A percentile compares a stretch with the other conserved stretches of the same genome.
phyloP scores from a whole-genome alignment of 2,888 invertebrate genomes.

The Xiphydria camelus region DNA sequence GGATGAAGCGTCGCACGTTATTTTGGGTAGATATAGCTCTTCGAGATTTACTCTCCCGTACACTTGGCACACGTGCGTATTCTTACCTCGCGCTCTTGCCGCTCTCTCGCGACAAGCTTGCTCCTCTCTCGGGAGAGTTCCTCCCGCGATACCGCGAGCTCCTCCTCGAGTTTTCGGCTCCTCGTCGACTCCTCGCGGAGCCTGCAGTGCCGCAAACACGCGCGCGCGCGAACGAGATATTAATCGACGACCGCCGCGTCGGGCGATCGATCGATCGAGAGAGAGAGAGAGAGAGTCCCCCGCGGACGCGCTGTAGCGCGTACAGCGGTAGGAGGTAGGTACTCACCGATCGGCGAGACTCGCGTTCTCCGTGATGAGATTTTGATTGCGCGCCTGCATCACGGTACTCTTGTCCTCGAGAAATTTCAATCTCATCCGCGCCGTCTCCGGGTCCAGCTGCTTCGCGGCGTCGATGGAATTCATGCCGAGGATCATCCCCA shows the following conservation, averaged over 20 bases:
- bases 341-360: slow-evolving; percentile 38
- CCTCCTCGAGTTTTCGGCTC: slow-evolving; percentile 14
- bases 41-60: too few species aligned
- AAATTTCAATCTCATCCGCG: slow-evolving; percentile 26
- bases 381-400: slow-evolving; percentile 38
- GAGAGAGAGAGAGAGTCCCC: too few species aligned
- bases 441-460: too few species aligned
- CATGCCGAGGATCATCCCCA: slow-evolving; percentile 24
- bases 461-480: slow-evolving; percentile 14
- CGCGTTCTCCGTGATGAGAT: slow-evolving; percentile 40
- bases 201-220: too few species aligned
- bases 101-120: neutral
- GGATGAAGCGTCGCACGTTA: too few species aligned
- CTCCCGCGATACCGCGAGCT: neutral
- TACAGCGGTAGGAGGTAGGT: too few species aligned
- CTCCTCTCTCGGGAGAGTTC: neutral
- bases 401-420: slow-evolving; percentile 41
- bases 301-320: too few species aligned
- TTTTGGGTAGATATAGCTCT: too few species aligned
- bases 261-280: too few species aligned
- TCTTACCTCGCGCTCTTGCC: neutral
- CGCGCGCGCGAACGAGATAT: too few species aligned
- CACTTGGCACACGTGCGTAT: too few species aligned
- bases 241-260: too few species aligned
- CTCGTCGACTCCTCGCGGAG: slow-evolving; percentile 8